Evolutionary conservation across 2,888 invertebrate species (phyloP).

Genomic region (Philereme vetulata): DNA sequence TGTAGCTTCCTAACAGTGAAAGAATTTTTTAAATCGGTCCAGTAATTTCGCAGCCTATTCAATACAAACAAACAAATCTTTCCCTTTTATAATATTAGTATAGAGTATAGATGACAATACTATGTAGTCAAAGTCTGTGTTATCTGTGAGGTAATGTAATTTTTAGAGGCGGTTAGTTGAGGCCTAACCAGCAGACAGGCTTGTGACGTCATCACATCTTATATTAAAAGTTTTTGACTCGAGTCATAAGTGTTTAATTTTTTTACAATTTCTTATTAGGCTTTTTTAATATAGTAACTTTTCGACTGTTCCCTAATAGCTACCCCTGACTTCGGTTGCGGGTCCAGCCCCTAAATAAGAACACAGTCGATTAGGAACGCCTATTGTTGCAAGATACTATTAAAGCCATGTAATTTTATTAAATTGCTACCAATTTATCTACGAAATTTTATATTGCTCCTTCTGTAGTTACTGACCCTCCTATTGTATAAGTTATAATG

Average conservation of each 20-base stretch:
- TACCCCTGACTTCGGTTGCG: conserved; percentile 54
- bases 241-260: not conserved
- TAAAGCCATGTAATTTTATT: conserved; percentile 71
- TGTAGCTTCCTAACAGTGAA: too few relatives aligned
- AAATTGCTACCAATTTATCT: conserved; percentile 68
- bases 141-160: too few relatives aligned
- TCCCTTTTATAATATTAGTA: too few relatives aligned
- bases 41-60: too few relatives aligned
- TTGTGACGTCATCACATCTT: too few relatives aligned
- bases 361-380: conserved; percentile 66
- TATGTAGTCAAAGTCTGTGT: too few relatives aligned
- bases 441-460: conserved; percentile 52
- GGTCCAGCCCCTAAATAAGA: conserved; percentile 61
- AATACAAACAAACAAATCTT: too few relatives aligned
- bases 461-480: conserved; percentile 27
- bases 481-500: not conserved
- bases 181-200: too few relatives aligned
- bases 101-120: too few relatives aligned
- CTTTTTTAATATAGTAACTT: conserved; percentile 22
- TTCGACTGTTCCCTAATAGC: conserved; percentile 49
- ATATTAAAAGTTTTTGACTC: too few relatives aligned
- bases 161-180: too few relatives aligned
- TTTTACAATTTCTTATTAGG: not conserved
- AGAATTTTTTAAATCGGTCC: too few relatives aligned
- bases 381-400: conserved; percentile 60